Percentiles rank a stretch among this genome's conserved stretches.
Evolutionary conservation across 2,113 vertebrate species (phyloP).

Genomic region (Zosterops hypoxanthus): DNA sequence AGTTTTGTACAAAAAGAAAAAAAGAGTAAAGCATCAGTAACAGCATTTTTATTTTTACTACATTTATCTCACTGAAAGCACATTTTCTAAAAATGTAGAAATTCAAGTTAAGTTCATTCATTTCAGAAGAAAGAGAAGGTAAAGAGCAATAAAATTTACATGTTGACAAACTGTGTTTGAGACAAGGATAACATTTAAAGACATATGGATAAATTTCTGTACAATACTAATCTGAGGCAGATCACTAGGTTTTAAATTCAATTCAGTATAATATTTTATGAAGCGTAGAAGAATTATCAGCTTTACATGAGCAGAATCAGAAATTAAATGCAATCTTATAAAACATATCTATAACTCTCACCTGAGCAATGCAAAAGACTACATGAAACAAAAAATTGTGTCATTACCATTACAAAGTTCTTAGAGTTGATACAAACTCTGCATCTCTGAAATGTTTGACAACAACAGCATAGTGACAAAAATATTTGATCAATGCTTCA

Average conservation of each 20-base stretch:
- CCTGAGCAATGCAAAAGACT: neutral
- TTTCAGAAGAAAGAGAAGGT: neutral
- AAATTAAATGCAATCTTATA: neutral
- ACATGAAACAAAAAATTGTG: neutral
- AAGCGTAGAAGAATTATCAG: neutral
- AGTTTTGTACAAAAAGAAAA: neutral
- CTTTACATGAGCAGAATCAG: neutral
- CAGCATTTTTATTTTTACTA: neutral
- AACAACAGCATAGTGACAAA: neutral
- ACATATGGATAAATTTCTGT: neutral
- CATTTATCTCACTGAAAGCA: neutral
- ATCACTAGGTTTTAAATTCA: neutral
- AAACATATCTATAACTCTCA: neutral
- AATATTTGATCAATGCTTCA: conserved; percentile 1
- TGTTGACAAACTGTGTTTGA: neutral
- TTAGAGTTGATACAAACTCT: neutral
- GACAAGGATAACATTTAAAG: neutral
- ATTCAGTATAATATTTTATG: neutral
- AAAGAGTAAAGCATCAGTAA: neutral
- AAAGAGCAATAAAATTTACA: neutral
- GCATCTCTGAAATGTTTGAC: neutral
- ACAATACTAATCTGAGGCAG: neutral
- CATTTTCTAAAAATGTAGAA: neutral
- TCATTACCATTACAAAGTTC: neutral
- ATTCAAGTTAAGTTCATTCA: neutral